phyloP scores from a whole-genome alignment of 1,140 invertebrate species.

The Drosophila yakuba region DNA sequence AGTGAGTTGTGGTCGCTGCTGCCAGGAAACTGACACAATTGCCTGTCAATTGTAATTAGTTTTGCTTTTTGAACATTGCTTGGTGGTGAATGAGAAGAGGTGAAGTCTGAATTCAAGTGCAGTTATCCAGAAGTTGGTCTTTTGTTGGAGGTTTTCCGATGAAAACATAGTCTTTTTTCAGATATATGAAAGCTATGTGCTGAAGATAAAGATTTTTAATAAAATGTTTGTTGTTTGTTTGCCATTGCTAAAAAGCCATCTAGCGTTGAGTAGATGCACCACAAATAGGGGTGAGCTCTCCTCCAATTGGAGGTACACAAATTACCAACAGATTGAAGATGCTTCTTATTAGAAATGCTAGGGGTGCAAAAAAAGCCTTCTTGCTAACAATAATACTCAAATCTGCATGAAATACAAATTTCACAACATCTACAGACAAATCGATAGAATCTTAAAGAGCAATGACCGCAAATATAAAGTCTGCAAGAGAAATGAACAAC shows the following conservation, averaged over 20 bases:
- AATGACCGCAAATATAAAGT: no score
- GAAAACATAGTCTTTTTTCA: neutral
- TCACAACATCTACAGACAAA: neutral
- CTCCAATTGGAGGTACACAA: constrained; percentile 15
- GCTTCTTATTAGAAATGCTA: constrained; percentile 5
- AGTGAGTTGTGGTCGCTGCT: constrained; percentile 27
- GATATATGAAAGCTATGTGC: no score
- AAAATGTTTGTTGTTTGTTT: neutral
- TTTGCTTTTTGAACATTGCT: constrained; percentile 70
- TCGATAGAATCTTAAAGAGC: neutral
- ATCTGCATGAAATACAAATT: no score
- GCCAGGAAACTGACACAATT: constrained; percentile 62
- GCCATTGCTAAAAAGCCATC: constrained; percentile 25
- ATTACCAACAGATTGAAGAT: neutral
- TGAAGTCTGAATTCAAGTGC: constrained; percentile 16
- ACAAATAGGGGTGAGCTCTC: neutral
- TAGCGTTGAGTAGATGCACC: constrained; percentile 19
- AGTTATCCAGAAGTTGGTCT: constrained; percentile 45
- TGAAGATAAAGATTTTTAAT: neutral
- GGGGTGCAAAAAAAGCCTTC: neutral
- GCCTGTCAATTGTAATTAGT: constrained; percentile 84
- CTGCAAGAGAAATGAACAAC: neutral
- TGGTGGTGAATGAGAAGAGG: neutral
- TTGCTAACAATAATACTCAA: no score
- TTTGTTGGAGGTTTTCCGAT: neutral